Base-by-base conservation (phyloP, 1,140 invertebrate genomes). In the Drosophila pseudoobscura region DNA sequence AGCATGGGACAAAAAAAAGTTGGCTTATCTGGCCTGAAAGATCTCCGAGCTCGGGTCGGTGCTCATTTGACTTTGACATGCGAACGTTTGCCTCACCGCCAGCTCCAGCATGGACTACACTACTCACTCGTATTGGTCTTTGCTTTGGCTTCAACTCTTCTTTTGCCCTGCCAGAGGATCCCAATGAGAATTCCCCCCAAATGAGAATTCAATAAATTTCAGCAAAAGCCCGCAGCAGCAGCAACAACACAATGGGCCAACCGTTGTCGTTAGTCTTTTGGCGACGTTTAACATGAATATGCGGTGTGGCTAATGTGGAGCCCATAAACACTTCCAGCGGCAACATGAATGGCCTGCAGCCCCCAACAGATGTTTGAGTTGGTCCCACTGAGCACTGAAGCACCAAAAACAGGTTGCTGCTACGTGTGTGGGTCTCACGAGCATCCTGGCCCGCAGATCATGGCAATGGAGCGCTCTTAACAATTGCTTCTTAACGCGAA, bases 291-390 rank as follows among this genome's bases (percentile, higher is more conserved):
- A 89, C 87, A 89, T 89, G 87, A 89, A 89, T 89, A 89, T 89
- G 87, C 87, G 89, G 87, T 89, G 87, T 89, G 76, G 87, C 87
- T 90, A 89, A 89, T 89, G 87, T 89, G 87, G 87, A 89, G 87
- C 87, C 87, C 87, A 89, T 89, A 89, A 89, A 89, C 87, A 89
- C 87, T 89, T 89, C 75, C 66, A 89, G 78, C 83, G 83, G 83
- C 84, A 89, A 88, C 83, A 89, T 88, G 84, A 88, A 88, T 88
- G 79, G 61, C 45, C 66, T 69, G 45, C 66, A 65, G 41, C 47
- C 70, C 59, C 72, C 55, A 64, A 53, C 75, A 78, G 75, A 78
- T 78, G 75, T 75, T 52, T 51, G 49, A 31, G 31, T 22, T 56
- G 22, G 39, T 55, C 39, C 57, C 51, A 39, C 29, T 6, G 7